These are phyloP conservation scores for Sitobion miscanthi DNA, from an alignment of 1,140 invertebrate species.

Conservation along the genomic window DNA sequence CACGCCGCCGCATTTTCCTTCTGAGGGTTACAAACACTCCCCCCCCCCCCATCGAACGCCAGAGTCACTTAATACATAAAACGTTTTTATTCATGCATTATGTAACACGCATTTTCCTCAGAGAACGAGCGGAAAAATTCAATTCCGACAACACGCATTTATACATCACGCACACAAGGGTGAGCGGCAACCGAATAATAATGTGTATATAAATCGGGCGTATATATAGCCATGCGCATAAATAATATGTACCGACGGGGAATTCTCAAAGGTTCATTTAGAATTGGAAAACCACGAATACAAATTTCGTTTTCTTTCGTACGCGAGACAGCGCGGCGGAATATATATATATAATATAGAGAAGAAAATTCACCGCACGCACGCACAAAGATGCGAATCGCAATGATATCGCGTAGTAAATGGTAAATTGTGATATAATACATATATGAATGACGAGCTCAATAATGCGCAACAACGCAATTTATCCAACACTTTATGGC, in stretches of 20 bases:
- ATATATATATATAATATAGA: neutral
- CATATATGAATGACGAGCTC: neutral
- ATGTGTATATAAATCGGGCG: conserved; percentile 9
- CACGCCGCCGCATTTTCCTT: conserved; percentile 12
- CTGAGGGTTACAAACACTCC: neutral
- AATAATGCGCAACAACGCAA: neutral
- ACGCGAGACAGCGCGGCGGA: neutral
- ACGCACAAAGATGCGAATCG: neutral
- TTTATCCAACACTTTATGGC: neutral
- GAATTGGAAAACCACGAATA: neutral
- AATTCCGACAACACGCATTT: conserved; percentile 30
- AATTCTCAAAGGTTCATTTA: neutral
- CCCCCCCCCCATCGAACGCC: neutral
- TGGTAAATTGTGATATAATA: too few species aligned
- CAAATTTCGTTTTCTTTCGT: neutral
- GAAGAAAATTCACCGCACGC: neutral
- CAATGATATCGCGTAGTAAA: neutral
- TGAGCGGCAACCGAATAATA: conserved; percentile 25
- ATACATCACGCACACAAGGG: neutral
- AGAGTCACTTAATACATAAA: conserved; percentile 55
- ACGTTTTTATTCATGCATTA: conserved; percentile 56
- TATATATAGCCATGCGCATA: neutral
- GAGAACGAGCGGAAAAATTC: conserved; percentile 55
- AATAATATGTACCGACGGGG: neutral
- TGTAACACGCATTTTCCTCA: conserved; percentile 46